Percentiles rank a stretch among this genome's conserved stretches.
Conservation (phyloP, 2,888 invertebrate genomes). For the Nemotelus pantherinus region DNA sequence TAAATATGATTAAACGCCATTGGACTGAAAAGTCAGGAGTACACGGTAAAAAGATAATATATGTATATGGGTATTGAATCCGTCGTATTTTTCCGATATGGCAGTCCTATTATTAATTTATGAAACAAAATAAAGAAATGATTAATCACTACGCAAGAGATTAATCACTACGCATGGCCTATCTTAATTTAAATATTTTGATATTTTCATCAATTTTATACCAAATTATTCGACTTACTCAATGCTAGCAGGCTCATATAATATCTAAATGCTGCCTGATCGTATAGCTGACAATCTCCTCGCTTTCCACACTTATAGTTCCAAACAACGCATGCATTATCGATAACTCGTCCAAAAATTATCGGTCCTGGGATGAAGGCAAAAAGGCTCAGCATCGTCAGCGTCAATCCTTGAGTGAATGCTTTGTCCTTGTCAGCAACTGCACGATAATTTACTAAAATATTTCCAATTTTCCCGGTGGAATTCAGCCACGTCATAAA, state of each 20-base stretch:
- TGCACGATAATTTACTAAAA: constrained; percentile 73
- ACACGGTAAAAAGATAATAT: no score
- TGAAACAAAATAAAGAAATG: no score
- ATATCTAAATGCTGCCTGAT: constrained; percentile 69
- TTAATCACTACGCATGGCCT: no score
- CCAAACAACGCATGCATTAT: constrained; percentile 75
- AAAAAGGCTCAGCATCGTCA: constrained; percentile 71
- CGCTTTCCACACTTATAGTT: constrained; percentile 70
- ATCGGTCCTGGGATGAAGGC: constrained; percentile 77
- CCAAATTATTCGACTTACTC: constrained; percentile 61
- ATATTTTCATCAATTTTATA: no score
- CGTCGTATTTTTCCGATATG: no score
- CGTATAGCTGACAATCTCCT: constrained; percentile 76
- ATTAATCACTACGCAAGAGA: no score
- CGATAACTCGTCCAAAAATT: constrained; percentile 72
- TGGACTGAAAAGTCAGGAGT: no score
- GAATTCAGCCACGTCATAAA: constrained; percentile 66
- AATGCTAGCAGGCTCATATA: constrained; percentile 69
- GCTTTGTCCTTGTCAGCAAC: constrained; percentile 72
- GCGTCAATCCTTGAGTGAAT: constrained; percentile 71
- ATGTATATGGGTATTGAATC: no score
- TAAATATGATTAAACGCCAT: no score
- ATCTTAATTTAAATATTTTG: no score
- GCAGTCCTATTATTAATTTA: no score
- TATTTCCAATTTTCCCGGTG: constrained; percentile 74